Percentiles rank a stretch among this genome's conserved stretches.
Evolutionary conservation across 1,140 invertebrate genomes (phyloP).

Genomic region (Apis laboriosa): DNA sequence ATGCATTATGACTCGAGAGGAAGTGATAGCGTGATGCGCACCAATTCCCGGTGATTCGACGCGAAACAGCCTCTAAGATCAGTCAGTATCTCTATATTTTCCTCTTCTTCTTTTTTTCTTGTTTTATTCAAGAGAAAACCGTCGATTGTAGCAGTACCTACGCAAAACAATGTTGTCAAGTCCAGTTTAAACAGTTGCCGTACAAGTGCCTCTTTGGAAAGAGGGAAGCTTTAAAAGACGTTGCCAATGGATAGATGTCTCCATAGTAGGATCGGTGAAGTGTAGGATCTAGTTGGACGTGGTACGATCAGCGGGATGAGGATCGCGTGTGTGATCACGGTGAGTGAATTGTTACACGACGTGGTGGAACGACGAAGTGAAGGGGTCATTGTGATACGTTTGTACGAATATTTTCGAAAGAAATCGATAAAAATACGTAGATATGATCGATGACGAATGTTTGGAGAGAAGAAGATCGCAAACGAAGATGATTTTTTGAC

Average conservation of each 20-base stretch:
- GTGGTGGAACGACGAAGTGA: not conserved
- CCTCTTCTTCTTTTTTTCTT: not conserved
- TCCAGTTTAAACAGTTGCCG: conserved; percentile 17
- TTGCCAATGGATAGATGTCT: conserved; percentile 40
- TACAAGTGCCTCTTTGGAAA: not conserved
- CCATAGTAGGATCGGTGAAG: conserved; percentile 42
- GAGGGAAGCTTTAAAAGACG: conserved; percentile 61
- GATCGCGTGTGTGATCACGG: conserved; percentile 60
- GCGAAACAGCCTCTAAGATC: not conserved
- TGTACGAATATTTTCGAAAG: not conserved
- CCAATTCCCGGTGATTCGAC: conserved; percentile 1
- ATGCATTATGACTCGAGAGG: not conserved
- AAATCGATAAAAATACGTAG: not conserved
- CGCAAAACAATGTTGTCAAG: conserved; percentile 42
- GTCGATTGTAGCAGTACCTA: not conserved
- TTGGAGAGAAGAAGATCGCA: not conserved
- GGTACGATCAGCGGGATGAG: conserved; percentile 57
- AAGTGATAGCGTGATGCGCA: not conserved
- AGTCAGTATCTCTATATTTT: not conserved
- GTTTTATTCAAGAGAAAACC: conserved; percentile 18
- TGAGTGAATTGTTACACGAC: conserved; percentile 42
- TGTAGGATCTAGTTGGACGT: conserved; percentile 47
- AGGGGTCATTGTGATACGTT: too few species aligned
- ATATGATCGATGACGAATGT: not conserved
- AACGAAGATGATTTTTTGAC: not conserved